Percentiles rank a stretch among this genome's conserved stretches.
These are phyloP conservation scores for Prosapia bicincta DNA, from an alignment of 2,888 invertebrate species.

Conservation along the genomic window DNA sequence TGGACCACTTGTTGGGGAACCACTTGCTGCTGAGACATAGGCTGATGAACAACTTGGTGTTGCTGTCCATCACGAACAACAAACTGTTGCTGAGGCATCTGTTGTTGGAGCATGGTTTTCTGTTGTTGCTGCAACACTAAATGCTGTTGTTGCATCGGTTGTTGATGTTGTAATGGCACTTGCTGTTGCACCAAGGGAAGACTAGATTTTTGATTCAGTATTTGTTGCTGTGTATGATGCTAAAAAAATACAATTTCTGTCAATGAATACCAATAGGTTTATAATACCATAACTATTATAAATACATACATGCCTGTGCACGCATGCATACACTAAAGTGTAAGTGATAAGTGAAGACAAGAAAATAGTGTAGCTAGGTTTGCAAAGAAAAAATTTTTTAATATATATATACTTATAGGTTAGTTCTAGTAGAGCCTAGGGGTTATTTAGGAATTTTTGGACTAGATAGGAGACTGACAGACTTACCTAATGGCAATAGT, in stretches of 20 bases:
- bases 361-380: no score
- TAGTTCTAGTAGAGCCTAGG: no score
- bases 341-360: no score
- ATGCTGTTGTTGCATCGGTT: conserved; percentile 38
- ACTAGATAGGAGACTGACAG: no score
- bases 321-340: no score
- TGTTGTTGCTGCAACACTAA: conserved; percentile 46
- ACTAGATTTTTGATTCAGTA: conserved; percentile 48
- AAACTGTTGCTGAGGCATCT: conserved; percentile 54
- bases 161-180: conserved; percentile 33
- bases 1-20: conserved; percentile 6
- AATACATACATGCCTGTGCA: no score
- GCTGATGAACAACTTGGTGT: conserved; percentile 30
- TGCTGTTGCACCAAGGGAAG: conserved; percentile 49
- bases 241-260: conserved; percentile 31
- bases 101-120: conserved; percentile 61
- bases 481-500: no score
- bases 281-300: no score
- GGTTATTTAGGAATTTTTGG: no score
- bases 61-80: conserved; percentile 5
- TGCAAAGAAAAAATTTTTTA: no score
- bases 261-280: no score
- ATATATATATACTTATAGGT: no score
- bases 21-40: conserved; percentile 8
- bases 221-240: conserved; percentile 42